A percentile compares a stretch with the other conserved stretches of the same genome.
phyloP scores from a whole-genome alignment of 1,140 invertebrate species.

The Solen grandis region DNA sequence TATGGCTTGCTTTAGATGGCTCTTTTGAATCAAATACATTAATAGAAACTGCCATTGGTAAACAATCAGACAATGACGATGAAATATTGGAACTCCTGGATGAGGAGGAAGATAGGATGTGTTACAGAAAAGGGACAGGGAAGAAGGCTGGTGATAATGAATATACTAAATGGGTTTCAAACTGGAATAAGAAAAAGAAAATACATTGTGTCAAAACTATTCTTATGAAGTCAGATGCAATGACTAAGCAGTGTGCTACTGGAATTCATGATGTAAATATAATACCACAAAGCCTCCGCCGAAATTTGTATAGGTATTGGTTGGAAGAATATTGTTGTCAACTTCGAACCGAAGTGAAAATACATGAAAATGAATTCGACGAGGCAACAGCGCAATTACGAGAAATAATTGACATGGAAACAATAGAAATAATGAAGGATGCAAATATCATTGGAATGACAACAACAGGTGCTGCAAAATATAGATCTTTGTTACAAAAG shows the following conservation, averaged over 20 bases:
- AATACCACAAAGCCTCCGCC: conserved; percentile 74
- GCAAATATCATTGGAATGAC: conserved; percentile 79
- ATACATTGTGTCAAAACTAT: neutral
- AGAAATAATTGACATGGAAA: conserved; percentile 62
- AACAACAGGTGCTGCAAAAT: conserved; percentile 76
- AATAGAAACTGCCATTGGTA: too few relatives aligned
- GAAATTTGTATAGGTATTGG: conserved; percentile 78
- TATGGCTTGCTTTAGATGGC: too few relatives aligned
- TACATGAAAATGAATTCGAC: conserved; percentile 48
- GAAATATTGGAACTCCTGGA: too few relatives aligned
- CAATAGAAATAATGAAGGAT: conserved; percentile 69
- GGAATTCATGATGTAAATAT: conserved; percentile 70
- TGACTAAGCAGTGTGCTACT: conserved; percentile 47
- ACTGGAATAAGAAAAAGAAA: neutral
- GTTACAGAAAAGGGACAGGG: too few relatives aligned
- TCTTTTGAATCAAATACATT: too few relatives aligned
- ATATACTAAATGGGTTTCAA: neutral
- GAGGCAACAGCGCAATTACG: conserved; percentile 48
- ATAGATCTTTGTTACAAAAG: conserved; percentile 65
- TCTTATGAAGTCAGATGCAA: neutral
- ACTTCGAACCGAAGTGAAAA: conserved; percentile 62
- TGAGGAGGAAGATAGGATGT: too few relatives aligned
- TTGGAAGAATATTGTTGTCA: conserved; percentile 67
- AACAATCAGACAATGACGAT: too few relatives aligned
- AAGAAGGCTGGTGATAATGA: neutral